A percentile compares a stretch with the other conserved stretches of the same genome.
phyloP scores from a whole-genome alignment of 2,888 invertebrate species.

The Dolichopus griseipennis region DNA sequence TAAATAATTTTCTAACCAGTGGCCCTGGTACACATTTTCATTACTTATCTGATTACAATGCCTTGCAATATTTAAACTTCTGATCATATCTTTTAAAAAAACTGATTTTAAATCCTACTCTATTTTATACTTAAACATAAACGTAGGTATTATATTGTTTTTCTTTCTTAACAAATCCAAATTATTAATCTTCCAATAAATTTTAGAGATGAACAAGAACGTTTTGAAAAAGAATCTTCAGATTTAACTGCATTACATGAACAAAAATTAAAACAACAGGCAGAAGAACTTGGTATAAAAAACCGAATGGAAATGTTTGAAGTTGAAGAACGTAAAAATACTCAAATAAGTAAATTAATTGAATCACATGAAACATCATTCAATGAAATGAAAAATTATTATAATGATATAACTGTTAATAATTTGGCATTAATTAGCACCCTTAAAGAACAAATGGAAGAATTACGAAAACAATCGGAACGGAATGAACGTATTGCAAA shows the following conservation, averaged over 20 bases:
- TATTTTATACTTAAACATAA: too few relatives aligned
- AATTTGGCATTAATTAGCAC: conserved; percentile 85
- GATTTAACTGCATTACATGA: conserved; percentile 49
- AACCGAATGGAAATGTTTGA: conserved; percentile 78
- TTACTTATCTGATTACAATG: too few relatives aligned
- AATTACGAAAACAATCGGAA: conserved; percentile 67
- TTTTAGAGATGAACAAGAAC: conserved; percentile 48
- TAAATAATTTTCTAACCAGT: too few relatives aligned
- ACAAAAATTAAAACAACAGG: conserved; percentile 61
- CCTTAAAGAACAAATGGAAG: conserved; percentile 77
- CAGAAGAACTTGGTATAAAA: conserved; percentile 61
- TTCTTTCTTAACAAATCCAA: too few relatives aligned
- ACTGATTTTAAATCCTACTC: too few relatives aligned
- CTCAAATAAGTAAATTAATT: conserved; percentile 71
- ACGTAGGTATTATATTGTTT: too few relatives aligned
- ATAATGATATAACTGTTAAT: conserved; percentile 88
- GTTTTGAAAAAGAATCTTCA: conserved; percentile 58
- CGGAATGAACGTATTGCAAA: conserved; percentile 58
- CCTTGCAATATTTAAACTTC: too few relatives aligned
- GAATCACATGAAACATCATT: conserved; percentile 77
- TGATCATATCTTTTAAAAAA: too few relatives aligned
- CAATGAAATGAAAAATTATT: conserved; percentile 86
- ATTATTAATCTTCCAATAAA: too few relatives aligned
- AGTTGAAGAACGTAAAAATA: conserved; percentile 85
- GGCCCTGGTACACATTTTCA: too few relatives aligned